Percentiles rank a stretch among this genome's conserved stretches.
Conservation (phyloP, 2,797 vertebrate species). For the Fratercula arctica region DNA sequence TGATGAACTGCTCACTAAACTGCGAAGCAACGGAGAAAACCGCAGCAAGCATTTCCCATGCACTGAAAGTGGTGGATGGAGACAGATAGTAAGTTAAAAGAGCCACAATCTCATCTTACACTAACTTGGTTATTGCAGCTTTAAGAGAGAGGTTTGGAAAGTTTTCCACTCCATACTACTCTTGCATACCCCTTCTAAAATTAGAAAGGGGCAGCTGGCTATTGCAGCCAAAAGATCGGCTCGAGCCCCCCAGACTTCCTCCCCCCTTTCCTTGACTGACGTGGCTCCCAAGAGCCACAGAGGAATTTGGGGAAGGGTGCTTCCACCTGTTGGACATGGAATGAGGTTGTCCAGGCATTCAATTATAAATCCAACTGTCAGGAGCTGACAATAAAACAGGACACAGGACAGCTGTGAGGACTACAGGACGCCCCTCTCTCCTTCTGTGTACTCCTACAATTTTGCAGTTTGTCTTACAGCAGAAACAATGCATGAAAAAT, state of each 20-base stretch:
- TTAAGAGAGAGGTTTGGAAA: slow-evolving; percentile 64
- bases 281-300: neutral
- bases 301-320: slow-evolving; percentile 69
- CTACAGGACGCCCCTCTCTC: neutral
- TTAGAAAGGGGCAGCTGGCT: slow-evolving; percentile 77
- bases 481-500: neutral
- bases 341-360: slow-evolving; percentile 39
- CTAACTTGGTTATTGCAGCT: slow-evolving; percentile 4
- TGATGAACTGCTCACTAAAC: neutral
- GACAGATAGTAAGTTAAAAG: neutral
- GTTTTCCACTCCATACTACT: slow-evolving; percentile 72
- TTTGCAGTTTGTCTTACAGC: neutral
- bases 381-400: slow-evolving; percentile 42
- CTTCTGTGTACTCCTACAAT: neutral
- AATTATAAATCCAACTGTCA: slow-evolving; percentile 65
- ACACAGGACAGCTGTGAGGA: slow-evolving; percentile 48
- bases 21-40: neutral
- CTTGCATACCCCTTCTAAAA: slow-evolving; percentile 71
- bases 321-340: slow-evolving; percentile 74
- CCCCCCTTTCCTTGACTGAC: neutral
- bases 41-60: neutral
- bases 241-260: neutral
- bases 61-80: neutral
- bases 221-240: slow-evolving; percentile 9
- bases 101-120: slow-evolving; percentile 49